phyloP scores from a whole-genome alignment of 2,113 vertebrate species.

The Nycticorax nycticorax region DNA sequence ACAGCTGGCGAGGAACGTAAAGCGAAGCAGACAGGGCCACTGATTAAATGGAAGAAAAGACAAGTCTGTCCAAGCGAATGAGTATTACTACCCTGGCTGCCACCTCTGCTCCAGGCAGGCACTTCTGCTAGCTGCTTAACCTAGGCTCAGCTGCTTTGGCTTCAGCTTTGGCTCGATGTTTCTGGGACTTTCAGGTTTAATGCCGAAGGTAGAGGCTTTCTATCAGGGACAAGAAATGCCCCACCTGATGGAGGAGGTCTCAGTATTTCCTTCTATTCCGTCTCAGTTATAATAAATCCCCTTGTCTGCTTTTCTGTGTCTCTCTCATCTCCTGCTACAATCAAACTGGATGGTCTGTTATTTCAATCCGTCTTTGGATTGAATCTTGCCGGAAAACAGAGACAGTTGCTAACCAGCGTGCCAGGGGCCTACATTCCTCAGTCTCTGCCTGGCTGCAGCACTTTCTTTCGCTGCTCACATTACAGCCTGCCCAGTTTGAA shows the following conservation, averaged over 20 bases:
- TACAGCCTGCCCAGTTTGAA: neutral
- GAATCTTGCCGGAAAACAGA: neutral
- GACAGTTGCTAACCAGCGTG: conserved; percentile 7
- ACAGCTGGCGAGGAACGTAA: neutral
- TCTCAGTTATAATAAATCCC: neutral
- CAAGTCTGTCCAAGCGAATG: neutral
- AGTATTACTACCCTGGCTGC: conserved; percentile 34
- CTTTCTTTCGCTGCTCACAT: conserved; percentile 25
- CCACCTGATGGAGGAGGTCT: neutral
- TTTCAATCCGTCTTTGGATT: conserved; percentile 3
- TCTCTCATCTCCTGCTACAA: neutral
- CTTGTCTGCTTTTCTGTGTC: neutral
- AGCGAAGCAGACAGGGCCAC: neutral
- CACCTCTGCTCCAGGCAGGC: neutral
- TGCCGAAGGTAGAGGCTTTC: neutral
- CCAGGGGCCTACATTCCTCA: conserved; percentile 25
- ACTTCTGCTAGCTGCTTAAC: neutral
- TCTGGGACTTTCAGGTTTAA: neutral
- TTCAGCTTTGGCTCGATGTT: neutral
- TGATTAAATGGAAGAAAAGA: conserved; percentile 51
- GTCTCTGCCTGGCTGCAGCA: conserved; percentile 2
- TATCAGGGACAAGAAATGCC: neutral
- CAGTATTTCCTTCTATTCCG: neutral
- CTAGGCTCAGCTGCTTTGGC: neutral
- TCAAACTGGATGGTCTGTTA: conserved; percentile 12